A percentile compares a stretch with the other conserved stretches of the same genome.
These are phyloP conservation scores for Phrixothrix hirtus DNA, from an alignment of 2,888 invertebrate genomes.

Conservation along the genomic window DNA sequence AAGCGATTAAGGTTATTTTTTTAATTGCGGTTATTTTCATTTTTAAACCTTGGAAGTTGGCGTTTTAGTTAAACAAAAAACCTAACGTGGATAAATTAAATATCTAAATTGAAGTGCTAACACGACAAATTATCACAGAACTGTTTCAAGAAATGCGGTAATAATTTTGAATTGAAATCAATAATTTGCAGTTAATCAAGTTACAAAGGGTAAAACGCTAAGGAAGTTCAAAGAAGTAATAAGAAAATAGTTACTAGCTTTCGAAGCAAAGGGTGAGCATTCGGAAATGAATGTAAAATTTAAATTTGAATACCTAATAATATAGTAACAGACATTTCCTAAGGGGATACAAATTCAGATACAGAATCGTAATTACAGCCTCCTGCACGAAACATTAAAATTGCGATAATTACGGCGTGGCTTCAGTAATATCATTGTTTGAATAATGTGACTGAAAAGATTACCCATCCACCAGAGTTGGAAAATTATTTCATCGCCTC, in stretches of 20 bases:
- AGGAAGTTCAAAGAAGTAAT: not conserved
- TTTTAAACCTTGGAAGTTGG: too few relatives aligned
- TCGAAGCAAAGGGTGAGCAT: not conserved
- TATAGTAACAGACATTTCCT: constrained; percentile 9
- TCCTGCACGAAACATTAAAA: constrained; percentile 13
- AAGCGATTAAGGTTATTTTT: too few relatives aligned
- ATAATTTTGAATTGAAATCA: too few relatives aligned
- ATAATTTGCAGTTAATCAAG: too few relatives aligned
- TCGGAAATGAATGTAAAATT: constrained; percentile 5
- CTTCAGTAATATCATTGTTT: constrained; percentile 5
- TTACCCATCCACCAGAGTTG: not conserved
- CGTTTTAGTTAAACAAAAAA: too few relatives aligned
- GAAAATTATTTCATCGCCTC: constrained; percentile 16
- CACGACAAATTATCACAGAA: too few relatives aligned
- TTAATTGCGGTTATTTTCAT: too few relatives aligned
- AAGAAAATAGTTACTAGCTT: constrained; percentile 5
- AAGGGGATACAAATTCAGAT: constrained; percentile 7
- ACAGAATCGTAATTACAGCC: constrained; percentile 9
- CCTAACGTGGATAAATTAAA: too few relatives aligned
- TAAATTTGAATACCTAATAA: constrained; percentile 21
- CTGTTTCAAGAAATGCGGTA: too few relatives aligned
- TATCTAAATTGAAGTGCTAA: too few relatives aligned
- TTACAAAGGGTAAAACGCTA: too few relatives aligned
- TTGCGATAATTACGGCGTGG: constrained; percentile 7
- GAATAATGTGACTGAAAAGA: constrained; percentile 2